phyloP scores from a whole-genome alignment of 2,797 vertebrate genomes.

The Catostomus latipinnis region DNA sequence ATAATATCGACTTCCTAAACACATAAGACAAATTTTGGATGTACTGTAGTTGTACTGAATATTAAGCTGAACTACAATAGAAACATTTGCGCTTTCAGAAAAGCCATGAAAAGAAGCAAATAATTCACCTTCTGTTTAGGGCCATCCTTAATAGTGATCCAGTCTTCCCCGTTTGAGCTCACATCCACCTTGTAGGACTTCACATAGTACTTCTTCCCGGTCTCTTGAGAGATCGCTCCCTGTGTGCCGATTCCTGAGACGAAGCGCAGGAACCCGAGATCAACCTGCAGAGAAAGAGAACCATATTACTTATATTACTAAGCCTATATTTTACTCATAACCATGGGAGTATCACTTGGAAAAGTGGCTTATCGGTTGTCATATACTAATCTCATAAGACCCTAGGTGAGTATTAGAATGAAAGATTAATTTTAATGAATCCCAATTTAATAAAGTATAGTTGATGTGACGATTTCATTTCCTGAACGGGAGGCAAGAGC shows the following conservation, averaged over 20 bases:
- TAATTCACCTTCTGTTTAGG: constrained; percentile 87
- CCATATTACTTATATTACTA: constrained; percentile 9
- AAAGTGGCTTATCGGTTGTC: constrained; percentile 24
- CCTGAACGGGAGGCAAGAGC: constrained; percentile 76
- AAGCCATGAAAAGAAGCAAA: neutral
- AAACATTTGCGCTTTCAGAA: too few relatives aligned
- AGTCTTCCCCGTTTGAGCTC: constrained; percentile 97
- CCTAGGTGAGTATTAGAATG: constrained; percentile 38
- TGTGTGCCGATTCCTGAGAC: constrained; percentile 94
- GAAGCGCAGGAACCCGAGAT: constrained; percentile 91
- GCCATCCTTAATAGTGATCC: constrained; percentile 96
- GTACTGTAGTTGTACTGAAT: too few relatives aligned
- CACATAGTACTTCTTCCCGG: constrained; percentile 88
- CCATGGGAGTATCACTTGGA: constrained; percentile 42
- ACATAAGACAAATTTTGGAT: too few relatives aligned
- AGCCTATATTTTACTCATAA: neutral
- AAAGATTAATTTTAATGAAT: constrained; percentile 72
- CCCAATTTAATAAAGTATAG: constrained; percentile 67
- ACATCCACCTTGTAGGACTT: constrained; percentile 94
- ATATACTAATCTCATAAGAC: constrained; percentile 28
- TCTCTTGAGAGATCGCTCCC: constrained; percentile 96
- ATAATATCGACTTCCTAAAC: too few relatives aligned
- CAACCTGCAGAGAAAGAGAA: constrained; percentile 80
- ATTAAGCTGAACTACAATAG: too few relatives aligned
- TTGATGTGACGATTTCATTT: constrained; percentile 77